Conservation (phyloP, 2,113 vertebrate genomes). For the Pachycephala philippinensis region DNA sequence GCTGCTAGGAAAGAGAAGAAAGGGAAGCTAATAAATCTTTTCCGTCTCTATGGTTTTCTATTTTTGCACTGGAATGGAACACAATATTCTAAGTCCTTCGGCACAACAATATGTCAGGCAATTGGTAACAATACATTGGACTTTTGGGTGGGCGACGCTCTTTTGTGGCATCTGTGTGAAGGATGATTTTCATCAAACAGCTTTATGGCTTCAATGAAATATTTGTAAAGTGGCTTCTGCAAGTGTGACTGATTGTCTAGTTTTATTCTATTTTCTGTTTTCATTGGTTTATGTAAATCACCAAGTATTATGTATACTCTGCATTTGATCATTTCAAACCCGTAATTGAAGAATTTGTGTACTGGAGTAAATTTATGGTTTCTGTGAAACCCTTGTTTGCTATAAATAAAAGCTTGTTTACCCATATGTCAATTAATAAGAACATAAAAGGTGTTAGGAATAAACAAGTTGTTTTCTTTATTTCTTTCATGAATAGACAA, state of each 20-base stretch:
- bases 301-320: not conserved
- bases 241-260: not conserved
- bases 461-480: not conserved
- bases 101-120: not conserved
- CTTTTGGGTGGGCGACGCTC: not conserved
- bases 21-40: conserved; percentile 46
- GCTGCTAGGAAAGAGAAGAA: conserved; percentile 17
- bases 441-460: conserved; percentile 11
- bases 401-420: conserved; percentile 17
- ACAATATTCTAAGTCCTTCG: not conserved
- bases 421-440: not conserved
- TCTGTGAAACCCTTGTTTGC: conserved; percentile 10
- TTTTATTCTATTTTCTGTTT: conserved; percentile 18
- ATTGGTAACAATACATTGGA: not conserved
- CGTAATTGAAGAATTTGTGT: not conserved
- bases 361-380: not conserved
- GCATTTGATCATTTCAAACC: not conserved
- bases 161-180: conserved; percentile 6
- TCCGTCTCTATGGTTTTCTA: conserved; percentile 40
- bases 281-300: conserved; percentile 20
- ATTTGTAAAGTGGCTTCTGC: conserved; percentile 15
- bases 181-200: conserved; percentile 31
- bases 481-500: not conserved
- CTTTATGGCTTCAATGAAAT: conserved; percentile 2
- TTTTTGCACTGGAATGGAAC: conserved; percentile 48